Conservation (phyloP, 1,140 invertebrate species). For the Teleogryllus occipitalis region DNA sequence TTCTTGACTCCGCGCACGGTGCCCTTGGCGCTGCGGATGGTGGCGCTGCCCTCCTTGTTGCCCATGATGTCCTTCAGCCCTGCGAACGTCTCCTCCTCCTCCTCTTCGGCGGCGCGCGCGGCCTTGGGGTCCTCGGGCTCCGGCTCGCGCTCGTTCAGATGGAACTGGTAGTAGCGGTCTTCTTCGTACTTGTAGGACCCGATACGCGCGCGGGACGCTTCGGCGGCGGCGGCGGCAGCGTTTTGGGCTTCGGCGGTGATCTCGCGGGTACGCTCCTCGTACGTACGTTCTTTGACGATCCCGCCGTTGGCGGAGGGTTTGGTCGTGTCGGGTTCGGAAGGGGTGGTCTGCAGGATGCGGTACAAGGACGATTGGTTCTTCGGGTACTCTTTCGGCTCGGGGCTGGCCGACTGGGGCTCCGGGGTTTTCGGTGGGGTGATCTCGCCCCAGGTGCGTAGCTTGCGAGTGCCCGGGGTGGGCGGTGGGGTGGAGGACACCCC, state of each 20-base stretch:
- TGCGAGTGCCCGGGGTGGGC: not conserved
- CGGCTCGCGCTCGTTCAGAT: conserved; percentile 58
- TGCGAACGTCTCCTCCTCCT: conserved; percentile 63
- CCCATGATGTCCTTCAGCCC: conserved; percentile 68
- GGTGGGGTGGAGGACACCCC: not conserved
- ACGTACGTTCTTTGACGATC: conserved; percentile 55
- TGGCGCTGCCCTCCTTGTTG: conserved; percentile 49
- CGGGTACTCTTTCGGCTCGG: conserved; percentile 6
- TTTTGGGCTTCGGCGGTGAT: conserved; percentile 26
- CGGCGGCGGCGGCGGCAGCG: not conserved
- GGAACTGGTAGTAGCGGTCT: conserved; percentile 72
- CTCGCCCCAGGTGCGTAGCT: conserved; percentile 2
- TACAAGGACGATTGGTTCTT: not conserved
- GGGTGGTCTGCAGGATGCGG: not conserved
- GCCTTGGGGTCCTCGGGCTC: conserved; percentile 29
- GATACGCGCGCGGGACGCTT: not conserved
- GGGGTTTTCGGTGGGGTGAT: not conserved
- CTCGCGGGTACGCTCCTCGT: conserved; percentile 50
- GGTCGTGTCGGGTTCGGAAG: not conserved
- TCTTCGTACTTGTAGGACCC: conserved; percentile 45
- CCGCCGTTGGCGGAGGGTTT: not conserved
- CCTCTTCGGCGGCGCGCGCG: conserved; percentile 30
- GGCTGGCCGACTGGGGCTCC: not conserved
- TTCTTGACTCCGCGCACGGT: conserved; percentile 90
- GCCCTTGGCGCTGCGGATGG: conserved; percentile 80